phyloP scores from a whole-genome alignment of 30 jellyfish, hydroid and myxozoan genomes.

The Cassiopea xamachana region DNA sequence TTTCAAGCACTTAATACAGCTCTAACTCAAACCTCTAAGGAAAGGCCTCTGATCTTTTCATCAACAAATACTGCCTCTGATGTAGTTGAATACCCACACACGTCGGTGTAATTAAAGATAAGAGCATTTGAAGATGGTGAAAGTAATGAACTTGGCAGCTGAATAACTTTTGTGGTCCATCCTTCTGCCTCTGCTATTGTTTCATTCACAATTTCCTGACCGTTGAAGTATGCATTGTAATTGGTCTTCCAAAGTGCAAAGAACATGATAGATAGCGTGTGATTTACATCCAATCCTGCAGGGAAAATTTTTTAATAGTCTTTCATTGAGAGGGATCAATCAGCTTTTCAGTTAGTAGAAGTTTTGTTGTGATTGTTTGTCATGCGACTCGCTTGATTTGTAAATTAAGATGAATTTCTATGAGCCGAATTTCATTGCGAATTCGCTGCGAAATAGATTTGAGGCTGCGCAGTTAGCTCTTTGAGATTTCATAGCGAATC shows the following conservation, averaged over 20 bases:
- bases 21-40: conserved; percentile 14
- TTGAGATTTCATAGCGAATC: too few species aligned
- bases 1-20: background rate
- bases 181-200: conserved; percentile 31
- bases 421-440: too few species aligned
- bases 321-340: background rate
- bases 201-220: background rate
- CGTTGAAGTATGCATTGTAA: conserved; percentile 11
- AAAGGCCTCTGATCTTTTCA: conserved; percentile 18
- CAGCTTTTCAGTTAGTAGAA: background rate
- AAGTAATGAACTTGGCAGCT: background rate
- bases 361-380: too few species aligned
- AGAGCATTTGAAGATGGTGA: conserved; percentile 34
- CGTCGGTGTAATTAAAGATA: conserved; percentile 61
- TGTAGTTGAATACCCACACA: conserved; percentile 10
- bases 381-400: too few species aligned
- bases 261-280: background rate
- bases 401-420: too few species aligned
- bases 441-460: too few species aligned
- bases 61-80: conserved; percentile 35
- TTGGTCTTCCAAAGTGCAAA: conserved; percentile 58
- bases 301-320: background rate
- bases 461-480: too few species aligned
- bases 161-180: background rate
- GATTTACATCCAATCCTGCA: background rate